phyloP scores from a whole-genome alignment of 2,113 vertebrate species.

The Aviceda subcristata region DNA sequence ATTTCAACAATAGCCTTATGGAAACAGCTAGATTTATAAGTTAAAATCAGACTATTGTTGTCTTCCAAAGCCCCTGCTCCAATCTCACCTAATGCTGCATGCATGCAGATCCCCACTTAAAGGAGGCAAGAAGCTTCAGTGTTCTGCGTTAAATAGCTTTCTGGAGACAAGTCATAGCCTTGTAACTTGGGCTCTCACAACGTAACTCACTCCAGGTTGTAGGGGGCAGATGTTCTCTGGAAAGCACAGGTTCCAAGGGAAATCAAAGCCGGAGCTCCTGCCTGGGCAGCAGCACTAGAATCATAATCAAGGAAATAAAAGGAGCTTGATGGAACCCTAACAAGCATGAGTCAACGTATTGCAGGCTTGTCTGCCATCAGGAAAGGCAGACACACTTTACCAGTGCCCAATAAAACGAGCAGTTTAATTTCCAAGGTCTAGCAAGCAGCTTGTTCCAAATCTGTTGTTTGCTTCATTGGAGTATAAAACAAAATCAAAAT shows the following conservation, averaged over 20 bases:
- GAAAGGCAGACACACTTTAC: neutral
- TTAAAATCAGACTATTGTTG: neutral
- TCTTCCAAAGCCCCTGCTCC: neutral
- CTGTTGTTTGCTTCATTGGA: conserved; percentile 40
- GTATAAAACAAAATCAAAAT: conserved; percentile 50
- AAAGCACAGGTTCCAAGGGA: conserved; percentile 23
- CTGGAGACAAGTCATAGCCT: neutral
- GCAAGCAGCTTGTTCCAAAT: conserved; percentile 58
- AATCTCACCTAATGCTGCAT: neutral
- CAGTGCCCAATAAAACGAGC: conserved; percentile 26
- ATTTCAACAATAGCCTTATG: neutral
- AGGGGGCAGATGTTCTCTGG: neutral
- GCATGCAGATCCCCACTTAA: neutral
- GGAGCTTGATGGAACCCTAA: conserved; percentile 31
- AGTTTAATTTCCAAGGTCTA: conserved; percentile 49
- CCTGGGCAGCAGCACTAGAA: neutral
- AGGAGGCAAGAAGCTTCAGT: neutral
- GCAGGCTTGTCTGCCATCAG: conserved; percentile 36
- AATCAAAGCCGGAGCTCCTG: neutral
- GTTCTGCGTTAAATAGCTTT: neutral
- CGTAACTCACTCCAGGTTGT: neutral
- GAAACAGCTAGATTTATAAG: neutral
- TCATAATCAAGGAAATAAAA: conserved; percentile 46
- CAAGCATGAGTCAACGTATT: conserved; percentile 45
- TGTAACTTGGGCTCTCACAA: neutral